Base-by-base conservation (phyloP, 2,888 invertebrate species). In the Zaprionus obscuricornis region DNA sequence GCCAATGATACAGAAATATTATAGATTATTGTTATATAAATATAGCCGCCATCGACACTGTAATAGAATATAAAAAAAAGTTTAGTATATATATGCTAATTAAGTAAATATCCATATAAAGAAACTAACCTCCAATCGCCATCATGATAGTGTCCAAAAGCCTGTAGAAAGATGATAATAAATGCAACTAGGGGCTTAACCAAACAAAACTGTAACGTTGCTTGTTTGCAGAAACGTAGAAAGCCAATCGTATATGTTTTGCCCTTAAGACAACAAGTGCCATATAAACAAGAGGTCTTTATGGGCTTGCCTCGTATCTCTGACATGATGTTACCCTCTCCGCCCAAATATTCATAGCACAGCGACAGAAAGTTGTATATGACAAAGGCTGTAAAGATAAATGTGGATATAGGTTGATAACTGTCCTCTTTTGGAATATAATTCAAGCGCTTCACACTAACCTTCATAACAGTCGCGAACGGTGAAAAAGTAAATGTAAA, bases 401-500 rank as follows among this genome's bases (percentile, higher is more conserved):
- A 26, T 22, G 10, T n/a, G 13, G 1, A 18, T 4, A 24, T 45
- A 13, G 34, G 47, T 64, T 56, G 68, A 18, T 11, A 33, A 17
- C 7, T 8, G 20, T 8, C 8, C 34, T 2, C 0, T 14, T 42
- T 22, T 39, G 33, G 2, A 7, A 10, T 20, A 8, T 2, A 11
- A 6, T 22, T 2, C 20, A 16, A 18, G 10, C 11, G 2, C 14
- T 10, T 2, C 3, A 26, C 20, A 8, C 14, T 8, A n/a, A 97
- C 97, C 97, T 95, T 99, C 99, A 92, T 99, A 99, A 91, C 99
- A 99, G 92, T 99, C 99, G 88, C 99, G 93, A 84, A 99, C 96
- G 49, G 98, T 98, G 92, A 99, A 99, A 92, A 99, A 99, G 91
- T 99, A 99, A 65, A 99, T 96, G 90, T 99, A 99, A 89, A 98